Conservation (phyloP, 1,140 invertebrate species). For the Drosophila orosa region DNA sequence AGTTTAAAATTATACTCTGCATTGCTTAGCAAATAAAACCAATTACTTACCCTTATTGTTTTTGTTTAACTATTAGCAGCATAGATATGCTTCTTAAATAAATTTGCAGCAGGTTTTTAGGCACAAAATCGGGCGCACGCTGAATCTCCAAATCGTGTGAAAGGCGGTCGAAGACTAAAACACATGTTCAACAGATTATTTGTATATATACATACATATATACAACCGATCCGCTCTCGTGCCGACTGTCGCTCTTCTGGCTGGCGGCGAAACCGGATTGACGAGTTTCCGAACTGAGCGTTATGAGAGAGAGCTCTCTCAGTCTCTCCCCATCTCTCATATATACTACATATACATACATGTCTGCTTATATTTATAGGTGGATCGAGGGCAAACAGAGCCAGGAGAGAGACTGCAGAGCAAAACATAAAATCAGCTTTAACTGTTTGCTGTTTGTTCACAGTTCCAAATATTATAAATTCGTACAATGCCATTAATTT, state of each 20-base stretch:
- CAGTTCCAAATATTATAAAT: background rate
- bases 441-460: constrained; percentile 3
- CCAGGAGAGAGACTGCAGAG: background rate
- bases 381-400: constrained; percentile 5
- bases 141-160: constrained; percentile 12
- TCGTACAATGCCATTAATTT: background rate
- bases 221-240: background rate
- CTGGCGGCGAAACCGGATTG: constrained; percentile 15
- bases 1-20: background rate
- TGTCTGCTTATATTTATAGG: constrained; percentile 4
- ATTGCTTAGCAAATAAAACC: background rate
- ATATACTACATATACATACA: too few relatives aligned
- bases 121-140: constrained; percentile 35
- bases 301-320: constrained; percentile 10
- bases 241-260: constrained; percentile 1
- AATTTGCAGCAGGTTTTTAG: constrained; percentile 74
- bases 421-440: background rate
- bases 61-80: background rate
- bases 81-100: constrained; percentile 3
- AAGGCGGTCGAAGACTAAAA: constrained; percentile 26
- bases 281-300: constrained; percentile 5
- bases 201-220: background rate
- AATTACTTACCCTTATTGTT: constrained; percentile 9
- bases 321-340: background rate
- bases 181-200: constrained; percentile 26